Conservation (phyloP, 2,797 vertebrate species). For the Pseudopleuronectes americanus region DNA sequence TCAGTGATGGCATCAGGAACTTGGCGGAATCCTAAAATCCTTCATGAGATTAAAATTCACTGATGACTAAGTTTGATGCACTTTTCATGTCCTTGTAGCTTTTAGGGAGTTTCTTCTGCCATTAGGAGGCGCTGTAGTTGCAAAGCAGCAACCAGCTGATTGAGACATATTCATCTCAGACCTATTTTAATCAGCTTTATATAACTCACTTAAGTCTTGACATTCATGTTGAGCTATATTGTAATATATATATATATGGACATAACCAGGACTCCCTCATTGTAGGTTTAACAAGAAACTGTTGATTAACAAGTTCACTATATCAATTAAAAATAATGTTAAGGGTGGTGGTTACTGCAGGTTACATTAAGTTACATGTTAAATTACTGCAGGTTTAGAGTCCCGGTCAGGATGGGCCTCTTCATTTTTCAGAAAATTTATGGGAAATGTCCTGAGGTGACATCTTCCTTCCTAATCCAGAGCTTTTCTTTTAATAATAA, state of each 20-base stretch:
- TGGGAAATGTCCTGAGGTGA: not conserved
- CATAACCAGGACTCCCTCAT: not conserved
- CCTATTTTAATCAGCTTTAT: not conserved
- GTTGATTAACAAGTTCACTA: no score
- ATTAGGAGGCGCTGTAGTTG: conserved; percentile 2
- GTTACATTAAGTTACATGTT: no score
- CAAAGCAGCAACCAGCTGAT: conserved; percentile 15
- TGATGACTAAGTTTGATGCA: conserved; percentile 6
- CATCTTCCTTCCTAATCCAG: not conserved
- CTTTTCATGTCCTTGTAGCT: conserved; percentile 10
- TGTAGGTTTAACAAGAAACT: not conserved
- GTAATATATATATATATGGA: not conserved
- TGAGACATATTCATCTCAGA: not conserved
- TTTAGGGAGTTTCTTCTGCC: not conserved
- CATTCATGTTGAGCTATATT: not conserved
- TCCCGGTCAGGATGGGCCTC: no score
- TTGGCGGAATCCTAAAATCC: conserved; percentile 10
- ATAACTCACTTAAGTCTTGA: not conserved
- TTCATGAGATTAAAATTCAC: conserved; percentile 31
- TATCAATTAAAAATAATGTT: no score
- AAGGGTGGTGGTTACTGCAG: not conserved
- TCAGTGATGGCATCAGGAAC: conserved; percentile 44
- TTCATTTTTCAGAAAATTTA: not conserved
- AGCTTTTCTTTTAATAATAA: no score
- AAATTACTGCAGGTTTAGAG: no score